Percentiles rank a stretch among this genome's conserved stretches.
Evolutionary conservation across 2,888 invertebrate genomes (phyloP).

Genomic region (Blomia tropicalis): DNA sequence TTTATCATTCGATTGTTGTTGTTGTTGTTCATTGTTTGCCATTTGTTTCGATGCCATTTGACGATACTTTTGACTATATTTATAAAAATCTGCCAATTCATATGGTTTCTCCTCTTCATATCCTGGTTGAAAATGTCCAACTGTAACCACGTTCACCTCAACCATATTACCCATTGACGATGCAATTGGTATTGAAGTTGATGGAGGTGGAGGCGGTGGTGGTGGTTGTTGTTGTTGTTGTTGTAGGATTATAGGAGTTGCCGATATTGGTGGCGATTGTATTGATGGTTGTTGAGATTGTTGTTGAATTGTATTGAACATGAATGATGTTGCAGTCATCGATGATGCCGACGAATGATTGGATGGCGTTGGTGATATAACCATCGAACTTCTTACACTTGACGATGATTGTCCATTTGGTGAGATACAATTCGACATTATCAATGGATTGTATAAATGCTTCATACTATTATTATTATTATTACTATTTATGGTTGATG

Average conservation of each 20-base stretch:
- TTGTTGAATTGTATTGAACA: not conserved
- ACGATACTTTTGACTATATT: constrained; percentile 84
- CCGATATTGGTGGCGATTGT: not conserved
- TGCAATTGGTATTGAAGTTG: constrained; percentile 15
- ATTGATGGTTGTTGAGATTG: not conserved
- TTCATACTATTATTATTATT: too few species aligned
- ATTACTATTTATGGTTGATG: too few species aligned
- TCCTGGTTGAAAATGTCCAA: constrained; percentile 74
- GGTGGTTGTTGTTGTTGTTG: not conserved
- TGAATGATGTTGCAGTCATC: not conserved
- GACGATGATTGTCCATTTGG: too few species aligned
- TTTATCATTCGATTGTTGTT: too few species aligned
- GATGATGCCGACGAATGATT: not conserved
- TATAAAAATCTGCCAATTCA: constrained; percentile 94
- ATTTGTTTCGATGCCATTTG: not conserved
- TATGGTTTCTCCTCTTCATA: constrained; percentile 82
- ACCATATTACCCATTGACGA: constrained; percentile 24
- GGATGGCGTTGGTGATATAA: constrained; percentile 1
- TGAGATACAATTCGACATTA: too few species aligned
- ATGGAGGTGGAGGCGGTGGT: constrained; percentile 19
- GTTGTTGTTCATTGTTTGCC: not conserved
- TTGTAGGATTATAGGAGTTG: not conserved
- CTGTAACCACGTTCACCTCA: constrained; percentile 50
- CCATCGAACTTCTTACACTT: not conserved
- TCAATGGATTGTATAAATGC: too few species aligned